phyloP scores from a whole-genome alignment of 2,888 invertebrate species.

The Agriopis aurantiaria region DNA sequence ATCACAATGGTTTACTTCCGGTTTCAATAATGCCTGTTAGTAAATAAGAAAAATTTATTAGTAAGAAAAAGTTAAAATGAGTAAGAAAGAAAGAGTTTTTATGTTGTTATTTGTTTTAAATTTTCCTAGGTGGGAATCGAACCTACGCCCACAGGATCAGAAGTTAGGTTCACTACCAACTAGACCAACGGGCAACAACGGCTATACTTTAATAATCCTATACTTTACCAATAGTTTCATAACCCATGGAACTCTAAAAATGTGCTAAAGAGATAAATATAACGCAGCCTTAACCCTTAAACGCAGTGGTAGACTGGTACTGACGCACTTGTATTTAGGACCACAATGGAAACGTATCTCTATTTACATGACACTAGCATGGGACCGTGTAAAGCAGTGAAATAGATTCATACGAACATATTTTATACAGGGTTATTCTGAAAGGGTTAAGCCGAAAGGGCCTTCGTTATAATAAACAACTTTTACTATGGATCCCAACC shows the following conservation, averaged over 20 bases:
- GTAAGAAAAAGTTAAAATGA: too few relatives aligned
- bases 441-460: background rate
- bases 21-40: background rate
- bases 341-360: conserved; percentile 6
- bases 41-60: too few relatives aligned
- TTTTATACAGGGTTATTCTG: background rate
- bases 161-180: too few relatives aligned
- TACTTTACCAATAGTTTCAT: too few relatives aligned
- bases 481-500: too few relatives aligned
- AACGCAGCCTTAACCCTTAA: background rate
- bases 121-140: too few relatives aligned
- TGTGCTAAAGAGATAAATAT: background rate
- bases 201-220: too few relatives aligned
- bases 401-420: background rate
- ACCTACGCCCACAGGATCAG: too few relatives aligned
- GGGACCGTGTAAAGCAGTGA: conserved; percentile 1
- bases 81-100: too few relatives aligned
- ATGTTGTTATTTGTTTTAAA: too few relatives aligned
- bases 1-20: background rate
- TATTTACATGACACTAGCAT: conserved; percentile 24
- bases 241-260: background rate
- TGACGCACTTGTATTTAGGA: background rate
- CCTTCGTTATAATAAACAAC: too few relatives aligned
- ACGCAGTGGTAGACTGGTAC: background rate
- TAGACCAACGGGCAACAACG: too few relatives aligned